phyloP scores from a whole-genome alignment of 2,113 vertebrate species.

The Scalopus aquaticus region DNA sequence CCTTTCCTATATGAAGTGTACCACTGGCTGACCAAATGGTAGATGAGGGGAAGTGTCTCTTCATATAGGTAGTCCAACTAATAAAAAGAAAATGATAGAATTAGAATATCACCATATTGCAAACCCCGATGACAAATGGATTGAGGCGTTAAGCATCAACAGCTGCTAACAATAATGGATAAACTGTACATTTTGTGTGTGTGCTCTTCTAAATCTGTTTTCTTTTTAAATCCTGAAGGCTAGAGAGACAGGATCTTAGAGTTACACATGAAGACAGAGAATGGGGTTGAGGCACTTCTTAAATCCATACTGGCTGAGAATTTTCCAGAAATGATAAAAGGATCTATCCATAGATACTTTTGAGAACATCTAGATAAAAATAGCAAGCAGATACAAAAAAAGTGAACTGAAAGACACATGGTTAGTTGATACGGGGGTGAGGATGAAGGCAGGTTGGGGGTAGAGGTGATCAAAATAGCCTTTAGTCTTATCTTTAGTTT shows the following conservation, averaged over 20 bases:
- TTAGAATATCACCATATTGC: background rate
- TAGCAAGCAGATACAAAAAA: background rate
- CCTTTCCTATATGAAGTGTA: slow-evolving; percentile 41
- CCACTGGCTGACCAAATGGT: slow-evolving; percentile 32
- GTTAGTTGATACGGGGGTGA: background rate
- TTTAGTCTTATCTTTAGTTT: background rate
- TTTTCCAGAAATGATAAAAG: slow-evolving; percentile 37
- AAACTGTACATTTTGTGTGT: background rate
- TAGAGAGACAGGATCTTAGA: background rate
- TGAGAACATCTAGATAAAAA: background rate
- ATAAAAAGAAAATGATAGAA: slow-evolving; percentile 31
- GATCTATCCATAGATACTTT: background rate
- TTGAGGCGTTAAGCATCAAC: background rate
- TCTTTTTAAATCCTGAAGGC: background rate
- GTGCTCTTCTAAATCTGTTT: background rate
- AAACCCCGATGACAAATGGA: background rate
- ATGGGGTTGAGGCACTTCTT: background rate
- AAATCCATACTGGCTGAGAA: background rate
- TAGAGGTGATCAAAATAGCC: background rate
- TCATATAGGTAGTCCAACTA: slow-evolving; percentile 32
- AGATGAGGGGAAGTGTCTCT: background rate
- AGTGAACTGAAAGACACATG: background rate
- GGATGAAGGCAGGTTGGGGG: background rate
- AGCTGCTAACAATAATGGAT: background rate
- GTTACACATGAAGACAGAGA: background rate